These are phyloP conservation scores for Porites lutea DNA, from an alignment of 64 coral and sea anemone genomes.

Conservation along the genomic window DNA sequence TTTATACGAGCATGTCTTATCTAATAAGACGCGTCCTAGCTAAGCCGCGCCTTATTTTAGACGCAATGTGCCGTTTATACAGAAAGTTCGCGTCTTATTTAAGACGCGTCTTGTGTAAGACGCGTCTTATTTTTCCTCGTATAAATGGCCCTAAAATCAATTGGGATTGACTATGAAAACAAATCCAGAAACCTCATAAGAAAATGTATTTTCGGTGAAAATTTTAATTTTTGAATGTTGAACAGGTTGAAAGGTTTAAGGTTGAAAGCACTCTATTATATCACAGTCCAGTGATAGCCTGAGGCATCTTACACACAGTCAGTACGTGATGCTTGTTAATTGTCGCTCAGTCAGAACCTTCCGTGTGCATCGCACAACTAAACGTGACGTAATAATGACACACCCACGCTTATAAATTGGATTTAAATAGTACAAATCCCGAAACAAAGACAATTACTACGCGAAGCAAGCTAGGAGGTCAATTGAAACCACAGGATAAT, in stretches of 20 bases:
- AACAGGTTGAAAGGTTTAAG: no score
- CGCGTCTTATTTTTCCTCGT: no score
- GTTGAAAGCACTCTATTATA: background rate
- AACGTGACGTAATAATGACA: slow-evolving; percentile 3
- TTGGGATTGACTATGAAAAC: no score
- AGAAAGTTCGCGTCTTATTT: no score
- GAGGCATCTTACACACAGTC: background rate
- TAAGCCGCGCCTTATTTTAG: no score
- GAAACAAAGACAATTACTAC: background rate
- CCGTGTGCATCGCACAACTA: slow-evolving; percentile 5
- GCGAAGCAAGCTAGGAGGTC: slow-evolving; percentile 23
- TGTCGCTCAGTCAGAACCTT: slow-evolving; percentile 11
- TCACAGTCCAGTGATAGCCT: background rate
- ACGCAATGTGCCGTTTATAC: no score
- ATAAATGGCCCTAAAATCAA: no score
- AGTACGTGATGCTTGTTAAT: slow-evolving; percentile 13
- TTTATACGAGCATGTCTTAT: no score
- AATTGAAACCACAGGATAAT: slow-evolving; percentile 30
- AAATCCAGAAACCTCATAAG: no score
- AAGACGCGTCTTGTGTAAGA: no score
- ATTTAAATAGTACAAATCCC: slow-evolving; percentile 8
- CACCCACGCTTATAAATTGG: slow-evolving; percentile 19
- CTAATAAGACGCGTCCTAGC: no score
- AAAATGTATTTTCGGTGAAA: background rate
- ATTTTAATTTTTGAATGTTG: no score